Evolutionary conservation across 2,797 vertebrate species (phyloP).

Genomic region (Danionella dracula): DNA sequence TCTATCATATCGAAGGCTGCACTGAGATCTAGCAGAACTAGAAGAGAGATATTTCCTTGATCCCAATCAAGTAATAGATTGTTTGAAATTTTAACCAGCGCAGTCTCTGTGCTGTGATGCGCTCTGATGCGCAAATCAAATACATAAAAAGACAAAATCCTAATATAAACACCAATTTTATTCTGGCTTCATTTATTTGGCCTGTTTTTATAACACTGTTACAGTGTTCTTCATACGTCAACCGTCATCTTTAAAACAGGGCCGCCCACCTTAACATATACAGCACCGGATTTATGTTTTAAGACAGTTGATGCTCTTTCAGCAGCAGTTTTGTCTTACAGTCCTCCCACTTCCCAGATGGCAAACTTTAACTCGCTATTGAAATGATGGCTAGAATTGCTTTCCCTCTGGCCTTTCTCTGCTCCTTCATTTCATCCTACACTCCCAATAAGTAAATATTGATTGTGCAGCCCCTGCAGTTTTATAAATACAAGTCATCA

Average conservation of each 20-base stretch:
- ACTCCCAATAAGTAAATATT: constrained; percentile 24
- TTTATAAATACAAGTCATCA: constrained; percentile 25
- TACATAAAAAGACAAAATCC: too few species aligned
- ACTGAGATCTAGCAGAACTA: too few species aligned
- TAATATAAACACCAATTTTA: too few species aligned
- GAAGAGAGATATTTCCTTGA: too few species aligned
- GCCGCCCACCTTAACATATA: neutral
- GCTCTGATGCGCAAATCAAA: too few species aligned
- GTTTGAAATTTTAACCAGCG: too few species aligned
- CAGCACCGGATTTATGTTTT: neutral
- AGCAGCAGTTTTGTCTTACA: neutral
- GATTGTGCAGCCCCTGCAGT: constrained; percentile 16
- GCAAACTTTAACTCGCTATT: constrained; percentile 9
- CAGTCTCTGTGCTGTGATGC: too few species aligned
- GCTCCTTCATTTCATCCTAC: constrained; percentile 4
- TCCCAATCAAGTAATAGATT: too few species aligned
- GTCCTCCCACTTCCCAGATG: constrained; percentile 6
- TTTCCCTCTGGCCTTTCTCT: constrained; percentile 17
- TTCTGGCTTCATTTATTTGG: neutral
- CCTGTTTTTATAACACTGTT: neutral
- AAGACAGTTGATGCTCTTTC: neutral
- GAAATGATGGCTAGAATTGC: neutral
- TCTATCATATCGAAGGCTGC: too few species aligned
- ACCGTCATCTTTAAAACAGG: neutral
- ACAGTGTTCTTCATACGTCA: neutral